A percentile compares a stretch with the other conserved stretches of the same genome.
Evolutionary conservation across 2,113 vertebrate genomes (phyloP).

Genomic region (Vombatus ursinus): DNA sequence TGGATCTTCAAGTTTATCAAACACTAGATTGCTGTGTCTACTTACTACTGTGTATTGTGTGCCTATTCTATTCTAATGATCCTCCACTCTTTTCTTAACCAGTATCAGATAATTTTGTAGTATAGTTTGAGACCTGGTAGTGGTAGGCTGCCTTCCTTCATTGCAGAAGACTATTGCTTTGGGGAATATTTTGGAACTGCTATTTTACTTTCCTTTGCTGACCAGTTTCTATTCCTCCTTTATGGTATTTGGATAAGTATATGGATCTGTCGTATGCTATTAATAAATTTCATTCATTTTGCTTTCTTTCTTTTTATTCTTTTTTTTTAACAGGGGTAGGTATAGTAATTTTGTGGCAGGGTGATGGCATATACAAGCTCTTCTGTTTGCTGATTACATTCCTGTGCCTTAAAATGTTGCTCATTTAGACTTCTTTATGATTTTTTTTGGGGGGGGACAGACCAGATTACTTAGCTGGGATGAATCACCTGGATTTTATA

Average conservation of each 20-base stretch:
- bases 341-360: neutral
- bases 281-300: neutral
- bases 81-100: neutral
- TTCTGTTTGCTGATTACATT: neutral
- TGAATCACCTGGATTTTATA: slow-evolving; percentile 55
- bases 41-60: neutral
- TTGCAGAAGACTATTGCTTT: neutral
- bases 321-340: neutral
- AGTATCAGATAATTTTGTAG: neutral
- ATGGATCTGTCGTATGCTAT: neutral
- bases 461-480: slow-evolving; percentile 35
- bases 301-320: neutral
- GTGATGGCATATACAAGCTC: neutral
- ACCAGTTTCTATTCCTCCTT: neutral
- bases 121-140: neutral
- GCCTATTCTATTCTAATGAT: neutral
- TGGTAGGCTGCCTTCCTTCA: neutral
- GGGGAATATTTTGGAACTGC: neutral
- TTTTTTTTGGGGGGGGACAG: neutral
- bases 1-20: neutral
- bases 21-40: no score
- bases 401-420: neutral
- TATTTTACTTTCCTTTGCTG: neutral
- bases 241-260: neutral
- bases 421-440: slow-evolving; percentile 31